These are phyloP conservation scores for Lucilia cuprina DNA, from an alignment of 1,140 invertebrate genomes.

Conservation along the genomic window DNA sequence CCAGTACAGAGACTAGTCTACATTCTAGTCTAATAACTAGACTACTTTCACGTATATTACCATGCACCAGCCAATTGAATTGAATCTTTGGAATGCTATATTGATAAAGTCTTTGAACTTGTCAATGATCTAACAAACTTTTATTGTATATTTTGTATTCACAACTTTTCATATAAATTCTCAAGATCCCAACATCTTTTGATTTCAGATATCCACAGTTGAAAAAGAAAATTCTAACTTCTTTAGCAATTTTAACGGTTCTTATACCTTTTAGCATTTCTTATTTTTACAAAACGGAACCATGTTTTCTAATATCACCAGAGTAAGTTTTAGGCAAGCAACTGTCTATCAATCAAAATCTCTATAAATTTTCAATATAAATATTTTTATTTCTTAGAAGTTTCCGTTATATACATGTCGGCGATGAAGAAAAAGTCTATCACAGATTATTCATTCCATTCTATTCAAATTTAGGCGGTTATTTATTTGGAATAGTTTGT, in stretches of 20 bases:
- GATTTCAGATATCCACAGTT: conserved; percentile 54
- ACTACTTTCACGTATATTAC: too few relatives aligned
- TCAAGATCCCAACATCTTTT: too few relatives aligned
- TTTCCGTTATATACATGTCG: conserved; percentile 54
- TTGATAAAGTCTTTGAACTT: too few relatives aligned
- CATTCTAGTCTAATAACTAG: too few relatives aligned
- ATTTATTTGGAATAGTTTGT: conserved; percentile 50
- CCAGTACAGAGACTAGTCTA: too few relatives aligned
- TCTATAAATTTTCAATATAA: too few relatives aligned
- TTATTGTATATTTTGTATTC: too few relatives aligned
- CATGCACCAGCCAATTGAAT: too few relatives aligned
- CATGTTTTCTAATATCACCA: conserved; percentile 64
- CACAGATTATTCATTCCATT: conserved; percentile 48
- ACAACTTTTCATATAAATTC: too few relatives aligned
- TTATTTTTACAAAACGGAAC: conserved; percentile 60
- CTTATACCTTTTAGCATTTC: conserved; percentile 63
- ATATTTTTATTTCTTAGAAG: conserved; percentile 42
- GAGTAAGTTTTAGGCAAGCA: conserved; percentile 61
- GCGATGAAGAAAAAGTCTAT: conserved; percentile 51
- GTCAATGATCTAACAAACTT: too few relatives aligned
- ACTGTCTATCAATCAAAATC: too few relatives aligned
- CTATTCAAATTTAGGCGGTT: conserved; percentile 58
- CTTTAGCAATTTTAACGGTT: conserved; percentile 54
- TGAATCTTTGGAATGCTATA: too few relatives aligned
- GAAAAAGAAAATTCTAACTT: conserved; percentile 46